A percentile compares a stretch with the other conserved stretches of the same genome.
Evolutionary conservation across 2,797 vertebrate species (phyloP).

Genomic region (Sarcoramphus papa): DNA sequence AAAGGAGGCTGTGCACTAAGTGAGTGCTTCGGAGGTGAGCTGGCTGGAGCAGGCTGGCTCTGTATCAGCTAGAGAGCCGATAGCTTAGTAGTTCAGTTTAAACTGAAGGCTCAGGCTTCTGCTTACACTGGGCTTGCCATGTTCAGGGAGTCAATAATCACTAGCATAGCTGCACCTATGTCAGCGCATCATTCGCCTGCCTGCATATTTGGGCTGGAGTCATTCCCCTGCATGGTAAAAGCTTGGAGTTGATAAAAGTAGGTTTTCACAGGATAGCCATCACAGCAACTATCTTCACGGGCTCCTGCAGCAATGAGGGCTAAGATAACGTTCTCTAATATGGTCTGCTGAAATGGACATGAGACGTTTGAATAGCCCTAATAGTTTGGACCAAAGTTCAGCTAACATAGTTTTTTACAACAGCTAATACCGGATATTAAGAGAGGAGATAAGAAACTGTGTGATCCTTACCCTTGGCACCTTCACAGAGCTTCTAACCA

Average conservation of each 20-base stretch:
- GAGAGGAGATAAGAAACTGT: background rate
- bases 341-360: background rate
- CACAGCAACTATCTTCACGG: background rate
- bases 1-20: background rate
- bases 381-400: background rate
- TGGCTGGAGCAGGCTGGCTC: background rate
- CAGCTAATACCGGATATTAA: background rate
- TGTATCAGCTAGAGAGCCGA: background rate
- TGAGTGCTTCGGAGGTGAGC: background rate
- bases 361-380: background rate
- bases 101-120: background rate
- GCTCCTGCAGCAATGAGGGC: background rate
- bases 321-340: background rate
- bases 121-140: rapidly evolving
- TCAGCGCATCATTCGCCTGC: background rate
- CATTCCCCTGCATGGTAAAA: background rate
- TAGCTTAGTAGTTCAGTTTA: background rate
- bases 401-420: background rate
- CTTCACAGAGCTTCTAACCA: background rate
- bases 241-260: background rate
- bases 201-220: background rate
- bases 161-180: background rate
- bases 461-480: background rate
- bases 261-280: background rate
- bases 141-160: background rate